Base-by-base conservation (phyloP, 2,797 vertebrate genomes). In the Limnodromus scolopaceus region DNA sequence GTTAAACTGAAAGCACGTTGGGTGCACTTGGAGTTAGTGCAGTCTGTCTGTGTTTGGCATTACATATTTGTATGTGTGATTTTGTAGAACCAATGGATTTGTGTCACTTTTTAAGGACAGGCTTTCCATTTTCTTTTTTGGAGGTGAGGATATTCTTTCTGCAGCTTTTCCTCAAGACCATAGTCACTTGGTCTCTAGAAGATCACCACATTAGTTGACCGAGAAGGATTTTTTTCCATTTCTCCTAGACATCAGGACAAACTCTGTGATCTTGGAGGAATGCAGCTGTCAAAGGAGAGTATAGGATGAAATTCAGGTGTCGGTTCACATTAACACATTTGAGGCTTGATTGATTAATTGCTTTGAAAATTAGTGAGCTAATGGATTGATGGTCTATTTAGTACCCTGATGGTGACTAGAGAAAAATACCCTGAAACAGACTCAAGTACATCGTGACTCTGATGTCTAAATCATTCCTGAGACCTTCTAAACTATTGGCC, bases 321-420 rank as follows among this genome's bases (percentile, higher is more conserved):
- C 72, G 1, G 54, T 66, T 96, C 80, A 69, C 0, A 1, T 66
- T 46, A 58, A 74, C 3, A 13, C 8, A 49, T 81, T 46, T 65
- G n/a, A 77, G 39, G 32, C 66, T 87, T 84, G 70, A 82, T 57
- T 61, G 79, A 89, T 91, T 80, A 77, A 78, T 89, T 81, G 36
- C 49, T 92, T 95, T 70, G 80, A 90, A 93, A 96, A 90, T 86
- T 58, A 72, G n/a, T 81, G 41, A 75, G 6, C 41, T 81, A 78
- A 51, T 84, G 78, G 51, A 32, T 46, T 68, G 36, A 49, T 43
- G 22, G 45, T 55, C 34, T 12, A 2, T 92, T 85, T 89, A 74
- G 28, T 89, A 54, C 54, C 46, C 70, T 72, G 32, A 55, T 0
- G 3, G 27, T 51, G 30, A 72, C 22, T 43, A 78, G 28, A 22